Percentiles rank a stretch among this genome's conserved stretches.
Conservation (phyloP, 37 sponge, comb jelly and placozoan species). For the Geodia barretti region DNA sequence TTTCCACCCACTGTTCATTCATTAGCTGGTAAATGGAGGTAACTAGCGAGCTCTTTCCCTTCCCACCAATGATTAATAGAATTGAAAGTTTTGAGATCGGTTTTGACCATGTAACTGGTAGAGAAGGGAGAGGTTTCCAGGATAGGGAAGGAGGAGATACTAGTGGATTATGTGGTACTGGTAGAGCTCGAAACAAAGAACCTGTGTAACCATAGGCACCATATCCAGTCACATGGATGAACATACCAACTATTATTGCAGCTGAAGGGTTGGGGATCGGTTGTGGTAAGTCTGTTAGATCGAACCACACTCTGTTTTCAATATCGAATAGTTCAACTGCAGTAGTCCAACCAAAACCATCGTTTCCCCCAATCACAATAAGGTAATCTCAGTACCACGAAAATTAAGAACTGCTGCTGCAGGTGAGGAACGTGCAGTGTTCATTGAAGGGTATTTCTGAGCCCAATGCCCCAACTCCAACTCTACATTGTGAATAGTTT, state of each 20-base stretch:
- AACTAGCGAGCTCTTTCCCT: not conserved
- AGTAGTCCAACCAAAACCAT: not conserved
- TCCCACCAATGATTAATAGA: not conserved
- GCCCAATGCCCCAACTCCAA: not conserved
- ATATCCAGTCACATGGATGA: not conserved
- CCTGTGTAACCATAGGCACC: not conserved
- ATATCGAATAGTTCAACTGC: not conserved
- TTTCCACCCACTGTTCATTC: not conserved
- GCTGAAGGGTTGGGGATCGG: not conserved
- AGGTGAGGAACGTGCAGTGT: not conserved
- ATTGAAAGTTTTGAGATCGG: not conserved
- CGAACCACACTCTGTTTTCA: not conserved
- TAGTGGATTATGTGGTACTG: not conserved
- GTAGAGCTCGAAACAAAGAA: not conserved
- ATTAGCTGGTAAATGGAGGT: not conserved
- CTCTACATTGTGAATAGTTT: not conserved
- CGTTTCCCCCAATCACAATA: not conserved
- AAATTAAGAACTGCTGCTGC: too few species aligned
- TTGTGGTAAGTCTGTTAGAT: not conserved
- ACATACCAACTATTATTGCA: not conserved
- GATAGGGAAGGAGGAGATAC: not conserved
- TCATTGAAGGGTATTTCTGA: not conserved
- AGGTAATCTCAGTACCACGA: not conserved
- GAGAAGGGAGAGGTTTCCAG: not conserved
- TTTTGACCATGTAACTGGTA: not conserved